Evolutionary conservation across 1,140 invertebrate species (phyloP).

Genomic region (Lanistes nyassanus): DNA sequence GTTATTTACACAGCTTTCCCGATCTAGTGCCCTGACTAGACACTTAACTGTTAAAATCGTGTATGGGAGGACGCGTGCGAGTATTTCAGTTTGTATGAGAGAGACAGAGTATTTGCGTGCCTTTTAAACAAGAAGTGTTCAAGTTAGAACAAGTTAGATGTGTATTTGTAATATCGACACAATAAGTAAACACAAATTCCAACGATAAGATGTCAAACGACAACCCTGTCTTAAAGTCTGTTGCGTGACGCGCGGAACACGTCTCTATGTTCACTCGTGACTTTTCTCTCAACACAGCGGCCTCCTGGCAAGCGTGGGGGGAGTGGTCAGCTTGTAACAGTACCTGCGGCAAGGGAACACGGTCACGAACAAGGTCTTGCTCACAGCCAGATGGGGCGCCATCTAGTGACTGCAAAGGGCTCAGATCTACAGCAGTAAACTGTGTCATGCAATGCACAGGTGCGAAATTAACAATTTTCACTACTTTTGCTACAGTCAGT

Average conservation of each 20-base stretch:
- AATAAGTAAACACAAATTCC: too few species aligned
- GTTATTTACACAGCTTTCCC: too few species aligned
- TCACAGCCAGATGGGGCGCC: neutral
- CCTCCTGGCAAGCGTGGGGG: neutral
- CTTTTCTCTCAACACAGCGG: neutral
- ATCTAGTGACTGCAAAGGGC: neutral
- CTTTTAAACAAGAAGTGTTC: too few species aligned
- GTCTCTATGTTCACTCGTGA: neutral
- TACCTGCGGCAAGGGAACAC: neutral
- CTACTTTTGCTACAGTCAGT: neutral
- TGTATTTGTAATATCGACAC: too few species aligned
- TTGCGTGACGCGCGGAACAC: neutral
- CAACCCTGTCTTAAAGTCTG: neutral
- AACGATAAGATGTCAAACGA: neutral
- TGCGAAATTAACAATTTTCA: neutral
- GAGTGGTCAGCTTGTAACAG: neutral
- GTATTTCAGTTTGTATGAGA: neutral
- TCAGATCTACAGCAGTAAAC: neutral
- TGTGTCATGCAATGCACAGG: neutral
- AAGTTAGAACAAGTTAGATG: too few species aligned
- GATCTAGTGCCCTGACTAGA: too few species aligned
- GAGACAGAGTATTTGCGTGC: neutral
- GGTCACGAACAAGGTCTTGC: neutral
- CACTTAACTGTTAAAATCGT: too few species aligned
- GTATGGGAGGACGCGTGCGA: too few species aligned